Percentiles rank a stretch among this genome's conserved stretches.
phyloP scores from a whole-genome alignment of 30 jellyfish, hydroid and myxozoan genomes.

The Turritopsis dohrnii region DNA sequence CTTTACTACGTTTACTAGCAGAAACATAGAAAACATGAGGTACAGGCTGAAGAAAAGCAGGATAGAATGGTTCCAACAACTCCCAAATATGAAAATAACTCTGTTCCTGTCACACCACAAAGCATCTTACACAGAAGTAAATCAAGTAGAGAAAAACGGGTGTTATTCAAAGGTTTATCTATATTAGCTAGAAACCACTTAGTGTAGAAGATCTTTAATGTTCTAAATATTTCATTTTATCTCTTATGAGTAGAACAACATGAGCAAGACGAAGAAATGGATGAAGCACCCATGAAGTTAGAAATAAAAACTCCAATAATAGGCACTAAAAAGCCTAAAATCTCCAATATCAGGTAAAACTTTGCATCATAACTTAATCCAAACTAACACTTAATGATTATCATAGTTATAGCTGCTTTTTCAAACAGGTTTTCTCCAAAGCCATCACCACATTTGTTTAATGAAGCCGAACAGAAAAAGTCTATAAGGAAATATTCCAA shows the following conservation, averaged over 20 bases:
- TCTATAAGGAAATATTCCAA: background rate
- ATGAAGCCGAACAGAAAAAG: background rate
- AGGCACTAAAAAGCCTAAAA: background rate
- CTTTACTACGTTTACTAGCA: background rate
- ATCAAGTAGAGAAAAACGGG: slow-evolving; percentile 35
- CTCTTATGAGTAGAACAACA: background rate
- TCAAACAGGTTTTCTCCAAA: slow-evolving; percentile 35
- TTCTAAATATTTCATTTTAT: no score
- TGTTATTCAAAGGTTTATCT: slow-evolving; percentile 31
- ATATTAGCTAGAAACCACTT: background rate
- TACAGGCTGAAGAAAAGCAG: background rate
- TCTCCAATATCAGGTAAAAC: background rate
- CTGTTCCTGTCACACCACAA: slow-evolving; percentile 29
- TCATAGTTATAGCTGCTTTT: background rate
- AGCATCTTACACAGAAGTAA: slow-evolving; percentile 18
- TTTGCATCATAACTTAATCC: background rate
- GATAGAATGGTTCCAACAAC: slow-evolving; percentile 41
- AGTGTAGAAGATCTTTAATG: background rate
- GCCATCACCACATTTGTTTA: slow-evolving; percentile 24
- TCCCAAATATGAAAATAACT: background rate
- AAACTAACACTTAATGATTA: background rate
- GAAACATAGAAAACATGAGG: background rate
- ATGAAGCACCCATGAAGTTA: background rate
- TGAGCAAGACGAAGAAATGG: background rate
- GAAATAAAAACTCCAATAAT: background rate